Percentiles rank a stretch among this genome's conserved stretches.
Conservation (phyloP, 2,797 vertebrate genomes). For the Sparus aurata region DNA sequence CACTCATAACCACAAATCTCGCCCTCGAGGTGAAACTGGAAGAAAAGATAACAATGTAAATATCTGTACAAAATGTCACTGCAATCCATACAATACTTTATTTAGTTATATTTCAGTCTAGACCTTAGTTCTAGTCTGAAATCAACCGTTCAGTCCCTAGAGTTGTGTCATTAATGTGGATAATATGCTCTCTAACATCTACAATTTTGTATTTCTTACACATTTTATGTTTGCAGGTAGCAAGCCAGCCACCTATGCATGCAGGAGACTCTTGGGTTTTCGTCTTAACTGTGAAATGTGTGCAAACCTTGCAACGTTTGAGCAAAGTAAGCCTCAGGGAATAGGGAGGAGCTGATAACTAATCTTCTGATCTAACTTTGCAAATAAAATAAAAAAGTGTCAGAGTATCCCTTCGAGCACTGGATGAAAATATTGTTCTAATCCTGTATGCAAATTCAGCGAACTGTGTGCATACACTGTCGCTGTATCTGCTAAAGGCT, state of each 20-base stretch:
- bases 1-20: neutral
- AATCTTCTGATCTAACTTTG: conserved; percentile 17
- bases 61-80: neutral
- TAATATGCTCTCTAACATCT: neutral
- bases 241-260: neutral
- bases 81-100: neutral
- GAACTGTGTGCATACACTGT: conserved; percentile 47
- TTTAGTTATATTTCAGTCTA: no score
- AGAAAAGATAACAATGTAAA: neutral
- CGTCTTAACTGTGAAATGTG: neutral
- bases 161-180: neutral
- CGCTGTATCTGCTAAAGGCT: conserved; percentile 40
- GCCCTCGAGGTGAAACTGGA: neutral
- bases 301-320: conserved; percentile 1
- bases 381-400: conserved; percentile 19
- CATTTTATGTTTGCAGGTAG: neutral
- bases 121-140: neutral
- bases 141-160: no score
- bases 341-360: conserved; percentile 7
- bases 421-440: conserved; percentile 38
- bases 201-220: neutral
- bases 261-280: neutral
- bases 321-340: neutral
- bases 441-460: conserved; percentile 41
- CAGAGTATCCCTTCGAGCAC: conserved; percentile 22